phyloP scores from a whole-genome alignment of 1,140 invertebrate species.

The Pseudoatta argentina region DNA sequence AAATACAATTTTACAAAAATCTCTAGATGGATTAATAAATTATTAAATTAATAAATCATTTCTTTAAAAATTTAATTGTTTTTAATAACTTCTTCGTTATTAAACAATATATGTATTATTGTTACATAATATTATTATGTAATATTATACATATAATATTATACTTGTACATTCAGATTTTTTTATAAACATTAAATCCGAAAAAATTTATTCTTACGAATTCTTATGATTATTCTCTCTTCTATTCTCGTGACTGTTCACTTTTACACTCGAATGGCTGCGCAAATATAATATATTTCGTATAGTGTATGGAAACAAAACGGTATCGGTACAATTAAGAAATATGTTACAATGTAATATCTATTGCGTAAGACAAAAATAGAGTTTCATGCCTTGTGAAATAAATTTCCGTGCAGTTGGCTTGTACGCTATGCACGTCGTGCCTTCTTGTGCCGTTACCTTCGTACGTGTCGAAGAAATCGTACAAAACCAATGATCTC shows the following conservation, averaged over 20 bases:
- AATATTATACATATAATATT: too few species aligned
- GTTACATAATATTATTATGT: not conserved
- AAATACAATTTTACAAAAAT: not conserved
- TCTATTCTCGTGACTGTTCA: not conserved
- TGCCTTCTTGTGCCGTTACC: slow-evolving; percentile 55
- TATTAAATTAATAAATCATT: not conserved
- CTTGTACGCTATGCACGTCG: slow-evolving; percentile 55
- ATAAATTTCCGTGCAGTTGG: slow-evolving; percentile 48
- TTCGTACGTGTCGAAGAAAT: slow-evolving; percentile 56
- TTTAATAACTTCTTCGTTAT: not conserved
- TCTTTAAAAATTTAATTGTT: not conserved
- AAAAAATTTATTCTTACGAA: not conserved
- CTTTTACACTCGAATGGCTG: not conserved
- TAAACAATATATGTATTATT: not conserved
- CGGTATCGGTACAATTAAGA: not conserved
- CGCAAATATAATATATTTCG: not conserved
- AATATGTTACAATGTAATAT: slow-evolving; percentile 44
- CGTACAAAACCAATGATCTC: slow-evolving; percentile 35
- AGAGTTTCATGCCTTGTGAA: slow-evolving; percentile 16
- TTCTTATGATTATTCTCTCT: not conserved
- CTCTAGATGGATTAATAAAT: too few species aligned
- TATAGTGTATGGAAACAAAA: not conserved
- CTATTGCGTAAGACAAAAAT: slow-evolving; percentile 42
- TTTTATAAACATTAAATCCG: not conserved
- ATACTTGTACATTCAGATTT: not conserved